phyloP scores from a whole-genome alignment of 2,113 vertebrate species.

The Colossoma macropomum region DNA sequence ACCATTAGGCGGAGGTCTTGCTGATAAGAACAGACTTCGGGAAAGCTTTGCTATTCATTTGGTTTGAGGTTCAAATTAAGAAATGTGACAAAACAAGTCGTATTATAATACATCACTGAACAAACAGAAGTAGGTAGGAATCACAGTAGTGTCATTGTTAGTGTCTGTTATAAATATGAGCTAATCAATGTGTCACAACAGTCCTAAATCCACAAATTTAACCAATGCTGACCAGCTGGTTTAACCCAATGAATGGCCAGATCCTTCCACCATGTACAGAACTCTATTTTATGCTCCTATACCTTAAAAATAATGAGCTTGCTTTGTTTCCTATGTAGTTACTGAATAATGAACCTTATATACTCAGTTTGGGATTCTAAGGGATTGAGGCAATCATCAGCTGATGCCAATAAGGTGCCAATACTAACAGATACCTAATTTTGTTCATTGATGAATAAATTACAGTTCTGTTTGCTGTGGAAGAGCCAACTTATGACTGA shows the following conservation, averaged over 20 bases:
- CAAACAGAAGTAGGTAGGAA: background rate
- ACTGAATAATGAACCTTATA: too few species aligned
- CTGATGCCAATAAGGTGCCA: background rate
- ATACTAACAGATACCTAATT: background rate
- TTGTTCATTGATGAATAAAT: background rate
- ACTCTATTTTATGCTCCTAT: too few species aligned
- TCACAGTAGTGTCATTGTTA: background rate
- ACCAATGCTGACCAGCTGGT: background rate
- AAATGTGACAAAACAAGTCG: background rate
- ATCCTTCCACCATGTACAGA: too few species aligned
- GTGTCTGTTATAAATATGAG: too few species aligned
- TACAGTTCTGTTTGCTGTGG: background rate
- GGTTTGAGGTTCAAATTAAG: background rate
- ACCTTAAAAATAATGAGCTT: too few species aligned
- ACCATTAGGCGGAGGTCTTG: slow-evolving; percentile 16
- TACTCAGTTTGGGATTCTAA: too few species aligned
- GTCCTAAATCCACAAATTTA: background rate
- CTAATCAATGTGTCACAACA: too few species aligned
- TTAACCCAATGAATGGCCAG: too few species aligned
- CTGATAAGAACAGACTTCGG: slow-evolving; percentile 4
- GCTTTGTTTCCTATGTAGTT: too few species aligned
- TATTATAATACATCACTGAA: background rate
- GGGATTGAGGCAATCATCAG: background rate
- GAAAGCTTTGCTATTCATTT: background rate
- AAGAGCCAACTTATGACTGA: too few species aligned